Percentiles rank a stretch among this genome's conserved stretches.
phyloP scores from a whole-genome alignment of 2,797 vertebrate species.

The Coendou prehensilis region DNA sequence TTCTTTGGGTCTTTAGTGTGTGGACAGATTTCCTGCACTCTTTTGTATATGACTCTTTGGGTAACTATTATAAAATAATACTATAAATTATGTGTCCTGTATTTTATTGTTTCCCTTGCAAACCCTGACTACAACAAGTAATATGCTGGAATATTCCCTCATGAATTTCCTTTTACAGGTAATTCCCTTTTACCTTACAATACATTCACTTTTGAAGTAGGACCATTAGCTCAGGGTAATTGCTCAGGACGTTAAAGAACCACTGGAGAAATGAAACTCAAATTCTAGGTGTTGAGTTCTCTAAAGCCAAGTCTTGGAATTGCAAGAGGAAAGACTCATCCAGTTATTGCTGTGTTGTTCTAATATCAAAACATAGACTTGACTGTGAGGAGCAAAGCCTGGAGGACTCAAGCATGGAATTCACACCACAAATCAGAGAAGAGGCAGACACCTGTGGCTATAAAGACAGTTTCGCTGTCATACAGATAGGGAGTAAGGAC shows the following conservation, averaged over 20 bases:
- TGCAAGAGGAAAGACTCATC: accelerated
- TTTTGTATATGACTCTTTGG: no score
- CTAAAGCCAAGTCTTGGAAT: not conserved
- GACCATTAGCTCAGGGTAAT: not conserved
- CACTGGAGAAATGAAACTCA: not conserved
- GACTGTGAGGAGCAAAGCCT: not conserved
- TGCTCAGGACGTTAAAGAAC: not conserved
- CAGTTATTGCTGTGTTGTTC: not conserved
- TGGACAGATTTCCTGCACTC: no score
- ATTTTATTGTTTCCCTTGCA: no score
- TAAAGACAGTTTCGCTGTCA: not conserved
- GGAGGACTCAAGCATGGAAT: not conserved
- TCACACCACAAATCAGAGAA: not conserved
- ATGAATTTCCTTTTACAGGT: not conserved
- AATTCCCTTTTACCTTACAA: not conserved
- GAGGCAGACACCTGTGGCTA: not conserved
- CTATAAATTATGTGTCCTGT: no score
- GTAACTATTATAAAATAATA: no score
- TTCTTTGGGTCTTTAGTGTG: no score
- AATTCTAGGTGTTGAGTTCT: not conserved
- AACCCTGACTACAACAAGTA: no score
- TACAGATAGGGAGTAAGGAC: not conserved
- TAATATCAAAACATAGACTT: not conserved
- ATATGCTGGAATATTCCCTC: not conserved
- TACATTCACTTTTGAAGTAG: not conserved